Evolutionary conservation across 64 coral and sea anemone genomes (phyloP).

Genomic region (Acropora yongei): DNA sequence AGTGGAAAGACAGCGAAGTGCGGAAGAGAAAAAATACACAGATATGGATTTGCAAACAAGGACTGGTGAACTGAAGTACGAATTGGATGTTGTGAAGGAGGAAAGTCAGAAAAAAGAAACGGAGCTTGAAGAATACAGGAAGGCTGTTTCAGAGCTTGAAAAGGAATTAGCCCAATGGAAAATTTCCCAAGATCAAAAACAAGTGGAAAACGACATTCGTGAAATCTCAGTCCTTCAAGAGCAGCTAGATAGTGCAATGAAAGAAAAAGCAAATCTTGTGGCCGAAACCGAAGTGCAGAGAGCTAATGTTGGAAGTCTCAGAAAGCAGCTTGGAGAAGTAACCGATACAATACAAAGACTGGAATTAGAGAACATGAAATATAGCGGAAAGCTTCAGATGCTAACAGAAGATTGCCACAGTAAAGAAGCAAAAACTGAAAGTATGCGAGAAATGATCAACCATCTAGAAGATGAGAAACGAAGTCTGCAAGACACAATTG

Average conservation of each 20-base stretch:
- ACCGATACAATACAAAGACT: slow-evolving; percentile 1
- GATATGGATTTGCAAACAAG: slow-evolving; percentile 46
- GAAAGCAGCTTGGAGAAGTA: background rate
- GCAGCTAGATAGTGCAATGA: background rate
- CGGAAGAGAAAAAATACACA: slow-evolving; percentile 39
- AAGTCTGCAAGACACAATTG: slow-evolving; percentile 2
- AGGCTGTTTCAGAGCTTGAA: slow-evolving; percentile 50
- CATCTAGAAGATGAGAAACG: slow-evolving; percentile 18
- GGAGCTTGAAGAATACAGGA: slow-evolving; percentile 75
- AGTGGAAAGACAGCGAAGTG: slow-evolving; percentile 29
- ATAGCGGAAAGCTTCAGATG: background rate
- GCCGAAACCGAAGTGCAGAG: slow-evolving; percentile 13
- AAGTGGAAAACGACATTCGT: background rate
- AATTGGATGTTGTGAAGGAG: slow-evolving; percentile 39
- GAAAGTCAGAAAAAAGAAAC: slow-evolving; percentile 43
- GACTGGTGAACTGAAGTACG: slow-evolving; percentile 20
- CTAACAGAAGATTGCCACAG: background rate
- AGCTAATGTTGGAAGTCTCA: background rate
- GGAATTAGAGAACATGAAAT: background rate
- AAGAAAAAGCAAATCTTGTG: background rate
- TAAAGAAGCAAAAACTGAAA: background rate
- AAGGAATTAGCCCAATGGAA: slow-evolving; percentile 34
- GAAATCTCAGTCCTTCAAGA: slow-evolving; percentile 30
- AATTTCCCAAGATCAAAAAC: background rate
- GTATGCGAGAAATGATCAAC: background rate